phyloP scores from a whole-genome alignment of 2,888 invertebrate species.

The Eilema caniola region DNA sequence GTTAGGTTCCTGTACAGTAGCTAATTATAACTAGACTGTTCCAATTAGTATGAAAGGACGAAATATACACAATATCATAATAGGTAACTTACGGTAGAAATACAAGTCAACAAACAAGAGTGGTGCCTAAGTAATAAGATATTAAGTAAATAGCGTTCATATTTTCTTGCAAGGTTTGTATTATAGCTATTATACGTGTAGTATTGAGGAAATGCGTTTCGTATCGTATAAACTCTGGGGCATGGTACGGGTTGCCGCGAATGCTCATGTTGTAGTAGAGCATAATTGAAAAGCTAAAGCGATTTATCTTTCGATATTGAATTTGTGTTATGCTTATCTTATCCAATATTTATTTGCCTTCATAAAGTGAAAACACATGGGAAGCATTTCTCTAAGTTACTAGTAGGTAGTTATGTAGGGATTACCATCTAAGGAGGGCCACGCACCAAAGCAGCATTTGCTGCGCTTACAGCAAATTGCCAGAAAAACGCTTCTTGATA shows the following conservation, averaged over 20 bases:
- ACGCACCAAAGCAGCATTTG: too few relatives aligned
- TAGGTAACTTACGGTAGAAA: too few relatives aligned
- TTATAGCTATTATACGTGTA: conserved; percentile 32
- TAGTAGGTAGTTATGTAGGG: too few relatives aligned
- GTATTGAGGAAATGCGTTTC: conserved; percentile 78
- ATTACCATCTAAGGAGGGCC: too few relatives aligned
- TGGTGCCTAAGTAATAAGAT: background rate
- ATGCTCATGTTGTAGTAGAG: conserved; percentile 46
- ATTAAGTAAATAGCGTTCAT: background rate
- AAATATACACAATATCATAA: too few relatives aligned
- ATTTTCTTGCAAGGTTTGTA: conserved; percentile 34
- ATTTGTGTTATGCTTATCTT: background rate
- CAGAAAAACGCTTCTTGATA: too few relatives aligned
- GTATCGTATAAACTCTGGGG: conserved; percentile 63
- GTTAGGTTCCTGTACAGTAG: too few relatives aligned
- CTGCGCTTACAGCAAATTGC: too few relatives aligned
- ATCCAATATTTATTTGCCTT: background rate
- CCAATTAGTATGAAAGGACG: too few relatives aligned
- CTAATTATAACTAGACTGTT: too few relatives aligned
- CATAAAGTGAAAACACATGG: background rate
- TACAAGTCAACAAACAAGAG: background rate
- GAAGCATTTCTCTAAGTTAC: background rate
- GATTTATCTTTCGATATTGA: conserved; percentile 26
- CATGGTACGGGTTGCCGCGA: conserved; percentile 69
- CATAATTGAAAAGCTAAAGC: conserved; percentile 49